Base-by-base conservation (phyloP, 2,888 invertebrate species). In the Drosophila nr. medialis region DNA sequence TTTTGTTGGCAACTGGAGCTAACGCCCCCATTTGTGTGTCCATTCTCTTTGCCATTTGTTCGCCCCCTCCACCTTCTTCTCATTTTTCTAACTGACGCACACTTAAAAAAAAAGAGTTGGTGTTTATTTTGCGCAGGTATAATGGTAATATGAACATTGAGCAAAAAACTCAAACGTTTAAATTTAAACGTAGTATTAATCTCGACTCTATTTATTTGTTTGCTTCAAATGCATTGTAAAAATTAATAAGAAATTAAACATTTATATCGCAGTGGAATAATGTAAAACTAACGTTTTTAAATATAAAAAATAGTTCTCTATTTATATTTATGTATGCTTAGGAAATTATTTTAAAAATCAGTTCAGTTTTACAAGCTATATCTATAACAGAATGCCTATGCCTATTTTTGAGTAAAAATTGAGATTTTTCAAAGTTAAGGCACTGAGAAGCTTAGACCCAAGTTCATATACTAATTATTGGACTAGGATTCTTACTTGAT, bases 1-100 rank as follows among this genome's bases (percentile, higher is more conserved):
- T 49, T 64, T 66, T 42, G 38, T 48, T 29, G 50, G 51, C 62
- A 58, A 29, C 67, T 62, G 30, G n/a, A 59, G 62, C 65, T 58
- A 80, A 80, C 65, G 70, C 76, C 64, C 61, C 64, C 64, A 75
- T 68, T 64, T 72, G 34, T 67, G 56, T 65, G 63, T 64, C 58
- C 49, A 67, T 69, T 55, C 38, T 36, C 42, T 38, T 21, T 21
- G 8, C 29, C 29, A 27, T 24, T n/a, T 21, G 27, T 34, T 8
- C 11, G 42, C 13, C 15, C 21, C 8, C 21, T 24, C 8, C 21
- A 6, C 21, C 6, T 11, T 11, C 27, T 13, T 2, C 32, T 27
- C 13, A 7, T 24, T 8, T 21, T 32, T 34, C 11, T 36, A 7
- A 53, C 24, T 21, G n/a, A 53, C 21, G 30, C 30, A 53, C 53